Evolutionary conservation across 1,140 invertebrate genomes (phyloP).

Genomic region (Conus betulinus): DNA sequence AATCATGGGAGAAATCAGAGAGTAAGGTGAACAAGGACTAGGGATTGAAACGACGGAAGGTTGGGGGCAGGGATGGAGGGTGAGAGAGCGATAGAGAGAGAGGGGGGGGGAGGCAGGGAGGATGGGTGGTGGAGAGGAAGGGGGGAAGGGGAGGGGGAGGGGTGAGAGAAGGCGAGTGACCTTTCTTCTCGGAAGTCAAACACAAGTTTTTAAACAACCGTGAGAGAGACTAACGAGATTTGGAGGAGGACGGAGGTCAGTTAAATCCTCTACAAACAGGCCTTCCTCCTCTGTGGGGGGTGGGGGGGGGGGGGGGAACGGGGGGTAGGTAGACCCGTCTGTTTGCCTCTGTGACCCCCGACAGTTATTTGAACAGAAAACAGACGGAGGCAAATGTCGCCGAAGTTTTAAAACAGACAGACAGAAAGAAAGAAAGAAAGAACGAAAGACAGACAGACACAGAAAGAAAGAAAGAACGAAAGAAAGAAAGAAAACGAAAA

Average conservation of each 20-base stretch:
- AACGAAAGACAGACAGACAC: no score
- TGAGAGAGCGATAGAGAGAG: no score
- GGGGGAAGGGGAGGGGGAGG: not conserved
- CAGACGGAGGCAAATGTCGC: no score
- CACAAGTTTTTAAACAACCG: not conserved
- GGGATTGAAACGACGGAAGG: no score
- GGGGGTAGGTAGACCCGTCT: not conserved
- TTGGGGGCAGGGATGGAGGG: no score
- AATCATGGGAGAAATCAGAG: no score
- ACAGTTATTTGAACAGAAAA: not conserved
- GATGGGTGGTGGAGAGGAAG: not conserved
- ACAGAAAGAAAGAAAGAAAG: not conserved
- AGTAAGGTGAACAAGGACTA: no score
- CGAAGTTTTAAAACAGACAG: not conserved
- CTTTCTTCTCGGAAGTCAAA: not conserved
- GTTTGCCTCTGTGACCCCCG: not conserved
- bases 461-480: no score
- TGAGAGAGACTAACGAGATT: conserved; percentile 16
- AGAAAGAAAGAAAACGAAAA: not conserved
- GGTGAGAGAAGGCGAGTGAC: not conserved
- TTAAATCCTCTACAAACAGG: not conserved
- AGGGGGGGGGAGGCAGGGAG: no score
- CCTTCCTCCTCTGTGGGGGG: not conserved
- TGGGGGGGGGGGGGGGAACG: no score
- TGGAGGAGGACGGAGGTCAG: not conserved